Base-by-base conservation (phyloP, 2,113 vertebrate species). In the Ctenomys sociabilis region DNA sequence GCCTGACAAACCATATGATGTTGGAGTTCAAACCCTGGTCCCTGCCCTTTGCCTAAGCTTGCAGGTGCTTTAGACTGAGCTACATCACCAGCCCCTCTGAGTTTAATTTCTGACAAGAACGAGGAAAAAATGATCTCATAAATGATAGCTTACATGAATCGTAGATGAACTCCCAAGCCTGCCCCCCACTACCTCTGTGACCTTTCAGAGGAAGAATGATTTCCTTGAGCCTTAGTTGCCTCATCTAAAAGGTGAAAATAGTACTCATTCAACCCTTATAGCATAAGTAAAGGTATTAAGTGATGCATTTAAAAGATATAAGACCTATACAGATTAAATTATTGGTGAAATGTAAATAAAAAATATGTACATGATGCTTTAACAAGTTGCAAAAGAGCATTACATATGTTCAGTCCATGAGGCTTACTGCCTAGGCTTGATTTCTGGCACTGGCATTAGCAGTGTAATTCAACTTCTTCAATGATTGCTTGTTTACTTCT, bases 221-320 rank as follows among this genome's bases (percentile, higher is more conserved):
- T 90, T 86, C 63, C 92, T 86, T 43, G 75, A 94, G n/a, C 66
- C 66, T 78, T 75, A 52, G 37, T 88, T 92, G 95, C 68, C 85
- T 75, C 22, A 49, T 66, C 52, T 49, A 0, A 66, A 61, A 72
- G 22, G 8, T 77, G 30, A 12, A 88, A 88, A 37, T 72, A 66
- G 37, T 45, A 45, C 26, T 24, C 37, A 52, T 11, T 45, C 32
- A 54, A 80, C 80, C 49, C 72, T 85, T 70, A 30, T 1, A n/a
- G 68, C 30, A 28, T 37, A 77, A 32, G 16, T n/a, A 5, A 59
- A 57, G 40, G 17, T 12, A 52, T 87, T 87, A 49, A 61, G 17
- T 80, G 59, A 78, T 37, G 21, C 26, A 35, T 83, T 6, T 77
- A 12, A 43, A 70, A 43, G 93, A 70, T 43, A 7, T n/a, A 32